phyloP scores from a whole-genome alignment of 2,888 invertebrate species.

The Idaea dimidiata region DNA sequence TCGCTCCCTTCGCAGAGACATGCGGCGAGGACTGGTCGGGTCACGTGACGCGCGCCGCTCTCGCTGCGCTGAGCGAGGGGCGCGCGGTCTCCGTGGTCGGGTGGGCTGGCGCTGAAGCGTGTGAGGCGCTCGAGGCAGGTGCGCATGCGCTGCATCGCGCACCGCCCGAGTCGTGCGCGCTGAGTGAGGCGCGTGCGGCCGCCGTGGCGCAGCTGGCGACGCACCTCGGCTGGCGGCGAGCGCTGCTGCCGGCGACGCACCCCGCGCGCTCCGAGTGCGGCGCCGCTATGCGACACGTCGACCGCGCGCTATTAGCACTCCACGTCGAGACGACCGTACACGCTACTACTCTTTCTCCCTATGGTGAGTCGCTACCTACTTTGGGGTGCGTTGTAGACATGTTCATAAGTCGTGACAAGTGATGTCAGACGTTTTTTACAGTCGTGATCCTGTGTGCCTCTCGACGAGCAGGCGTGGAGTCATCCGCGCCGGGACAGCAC shows the following conservation, averaged over 20 bases:
- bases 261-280: slow-evolving; percentile 37
- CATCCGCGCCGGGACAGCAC: slow-evolving; percentile 16
- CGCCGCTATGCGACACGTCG: slow-evolving; percentile 35
- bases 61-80: slow-evolving; percentile 42
- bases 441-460: slow-evolving; percentile 46
- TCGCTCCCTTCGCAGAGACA: slow-evolving; percentile 44
- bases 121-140: slow-evolving; percentile 42
- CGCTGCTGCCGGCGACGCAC: slow-evolving; percentile 38
- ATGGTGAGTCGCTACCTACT: background rate
- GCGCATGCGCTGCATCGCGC: slow-evolving; percentile 36
- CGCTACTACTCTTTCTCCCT: background rate
- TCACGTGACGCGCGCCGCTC: slow-evolving; percentile 43
- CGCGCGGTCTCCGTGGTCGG: slow-evolving; percentile 38
- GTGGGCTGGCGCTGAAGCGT: slow-evolving; percentile 41
- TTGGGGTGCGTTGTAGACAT: background rate
- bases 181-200: slow-evolving; percentile 36
- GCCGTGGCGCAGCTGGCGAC: slow-evolving; percentile 41
- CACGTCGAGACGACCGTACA: slow-evolving; percentile 11
- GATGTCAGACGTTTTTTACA: slow-evolving; percentile 23
- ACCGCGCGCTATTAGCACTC: slow-evolving; percentile 37
- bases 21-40: slow-evolving; percentile 48
- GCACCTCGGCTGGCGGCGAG: slow-evolving; percentile 49
- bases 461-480: slow-evolving; percentile 19
- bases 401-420: background rate
- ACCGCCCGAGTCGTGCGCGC: slow-evolving; percentile 33